These are phyloP conservation scores for Campoletis sonorensis DNA, from an alignment of 1,140 invertebrate species.

Conservation along the genomic window DNA sequence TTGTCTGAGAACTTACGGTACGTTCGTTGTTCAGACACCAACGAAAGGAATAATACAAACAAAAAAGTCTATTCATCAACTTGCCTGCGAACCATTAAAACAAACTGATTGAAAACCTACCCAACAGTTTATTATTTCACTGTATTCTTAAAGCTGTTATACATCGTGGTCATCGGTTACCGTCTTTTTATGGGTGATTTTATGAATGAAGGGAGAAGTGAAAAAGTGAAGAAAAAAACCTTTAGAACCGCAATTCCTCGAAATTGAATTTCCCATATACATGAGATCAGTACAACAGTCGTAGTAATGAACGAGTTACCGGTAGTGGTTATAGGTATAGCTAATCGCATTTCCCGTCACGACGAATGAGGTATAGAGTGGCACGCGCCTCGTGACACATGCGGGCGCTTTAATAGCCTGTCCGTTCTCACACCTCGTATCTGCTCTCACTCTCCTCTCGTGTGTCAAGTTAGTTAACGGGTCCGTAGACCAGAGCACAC, in stretches of 20 bases:
- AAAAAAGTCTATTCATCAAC: no score
- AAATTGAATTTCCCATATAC: not conserved
- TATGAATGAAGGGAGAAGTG: no score
- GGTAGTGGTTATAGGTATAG: constrained; percentile 1
- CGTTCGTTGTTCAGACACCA: no score
- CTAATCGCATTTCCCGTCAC: constrained; percentile 21
- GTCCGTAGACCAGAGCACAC: constrained; percentile 30
- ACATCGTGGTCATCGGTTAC: no score
- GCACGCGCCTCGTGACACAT: constrained; percentile 39
- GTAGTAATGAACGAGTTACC: constrained; percentile 9
- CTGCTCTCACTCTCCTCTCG: constrained; percentile 34
- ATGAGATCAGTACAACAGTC: not conserved
- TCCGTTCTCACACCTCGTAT: constrained; percentile 40
- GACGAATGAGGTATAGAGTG: constrained; percentile 17
- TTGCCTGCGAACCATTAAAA: no score
- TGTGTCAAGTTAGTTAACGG: constrained; percentile 52
- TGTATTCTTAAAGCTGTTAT: no score
- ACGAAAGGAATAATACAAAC: no score
- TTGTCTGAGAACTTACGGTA: not conserved
- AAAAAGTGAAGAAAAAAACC: not conserved
- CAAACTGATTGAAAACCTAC: no score
- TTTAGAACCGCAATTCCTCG: not conserved
- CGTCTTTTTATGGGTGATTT: no score
- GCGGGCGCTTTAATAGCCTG: constrained; percentile 49
- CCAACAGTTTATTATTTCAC: no score